phyloP scores from a whole-genome alignment of 1,140 invertebrate species.

The Brachystomella parvula region DNA sequence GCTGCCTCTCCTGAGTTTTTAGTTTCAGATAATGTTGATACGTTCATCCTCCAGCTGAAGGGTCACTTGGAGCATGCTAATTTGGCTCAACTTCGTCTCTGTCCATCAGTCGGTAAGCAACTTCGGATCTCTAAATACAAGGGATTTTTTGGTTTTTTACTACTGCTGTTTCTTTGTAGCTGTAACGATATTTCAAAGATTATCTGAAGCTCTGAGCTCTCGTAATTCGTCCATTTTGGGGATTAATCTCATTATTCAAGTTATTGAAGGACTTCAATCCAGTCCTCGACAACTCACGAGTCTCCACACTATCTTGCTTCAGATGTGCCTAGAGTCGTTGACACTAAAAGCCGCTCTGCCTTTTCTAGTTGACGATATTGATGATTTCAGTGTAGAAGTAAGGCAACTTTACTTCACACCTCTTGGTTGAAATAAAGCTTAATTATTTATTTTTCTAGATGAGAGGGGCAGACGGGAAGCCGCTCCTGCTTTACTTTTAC shows the following conservation, averaged over 20 bases:
- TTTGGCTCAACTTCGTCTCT: constrained; percentile 76
- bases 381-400: constrained; percentile 78
- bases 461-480: constrained; percentile 70
- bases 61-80: constrained; percentile 45
- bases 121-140: constrained; percentile 19
- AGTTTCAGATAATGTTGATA: constrained; percentile 36
- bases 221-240: constrained; percentile 69
- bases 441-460: constrained; percentile 23
- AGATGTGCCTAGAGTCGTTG: constrained; percentile 82
- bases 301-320: constrained; percentile 86
- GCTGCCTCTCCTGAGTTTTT: constrained; percentile 31
- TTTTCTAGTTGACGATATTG: constrained; percentile 83
- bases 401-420: constrained; percentile 23
- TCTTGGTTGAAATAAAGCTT: constrained; percentile 8
- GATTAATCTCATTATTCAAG: constrained; percentile 70
- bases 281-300: constrained; percentile 82
- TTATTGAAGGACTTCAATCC: constrained; percentile 80
- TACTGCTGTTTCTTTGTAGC: constrained; percentile 50
- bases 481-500: constrained; percentile 90
- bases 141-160: constrained; percentile 3
- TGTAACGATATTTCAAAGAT: constrained; percentile 76
- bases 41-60: constrained; percentile 45
- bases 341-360: constrained; percentile 84
- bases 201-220: constrained; percentile 69
- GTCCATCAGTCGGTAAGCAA: constrained; percentile 72